Evolutionary conservation across 2,113 vertebrate genomes (phyloP).

Genomic region (Laterallus jamaicensis): DNA sequence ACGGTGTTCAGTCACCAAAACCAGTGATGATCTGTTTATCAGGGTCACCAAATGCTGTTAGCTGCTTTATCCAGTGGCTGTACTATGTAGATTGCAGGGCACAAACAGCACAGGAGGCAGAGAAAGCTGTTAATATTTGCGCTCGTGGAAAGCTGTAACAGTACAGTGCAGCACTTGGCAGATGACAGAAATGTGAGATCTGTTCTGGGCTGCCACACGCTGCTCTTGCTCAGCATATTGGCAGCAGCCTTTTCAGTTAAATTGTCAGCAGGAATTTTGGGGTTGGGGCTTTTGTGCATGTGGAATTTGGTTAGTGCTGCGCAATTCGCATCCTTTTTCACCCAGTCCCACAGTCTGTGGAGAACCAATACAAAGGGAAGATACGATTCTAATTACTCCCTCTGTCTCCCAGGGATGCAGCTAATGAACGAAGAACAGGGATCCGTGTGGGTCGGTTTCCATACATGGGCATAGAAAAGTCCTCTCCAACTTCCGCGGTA

Average conservation of each 20-base stretch:
- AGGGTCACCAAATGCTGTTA: neutral
- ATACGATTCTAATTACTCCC: constrained; percentile 58
- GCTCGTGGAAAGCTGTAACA: neutral
- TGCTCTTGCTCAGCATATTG: neutral
- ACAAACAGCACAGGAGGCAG: neutral
- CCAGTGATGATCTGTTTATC: neutral
- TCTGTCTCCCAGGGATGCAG: constrained; percentile 72
- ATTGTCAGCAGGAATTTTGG: neutral
- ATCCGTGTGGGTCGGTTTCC: constrained; percentile 68
- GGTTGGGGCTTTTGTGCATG: constrained; percentile 47
- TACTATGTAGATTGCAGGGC: neutral
- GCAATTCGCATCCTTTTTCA: neutral
- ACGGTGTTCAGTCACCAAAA: neutral
- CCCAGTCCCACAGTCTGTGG: constrained; percentile 37
- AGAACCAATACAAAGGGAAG: constrained; percentile 57
- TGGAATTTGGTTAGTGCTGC: constrained; percentile 2
- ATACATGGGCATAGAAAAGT: constrained; percentile 64
- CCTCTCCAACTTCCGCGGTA: constrained; percentile 62
- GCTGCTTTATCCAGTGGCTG: neutral
- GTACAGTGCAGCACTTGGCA: neutral
- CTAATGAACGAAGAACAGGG: constrained; percentile 69
- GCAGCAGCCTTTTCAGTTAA: neutral
- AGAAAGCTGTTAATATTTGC: neutral
- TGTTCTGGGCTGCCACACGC: neutral
- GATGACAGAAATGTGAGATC: neutral